These are phyloP conservation scores for Gavialis gangeticus DNA, from an alignment of 2,113 vertebrate species.

Conservation along the genomic window DNA sequence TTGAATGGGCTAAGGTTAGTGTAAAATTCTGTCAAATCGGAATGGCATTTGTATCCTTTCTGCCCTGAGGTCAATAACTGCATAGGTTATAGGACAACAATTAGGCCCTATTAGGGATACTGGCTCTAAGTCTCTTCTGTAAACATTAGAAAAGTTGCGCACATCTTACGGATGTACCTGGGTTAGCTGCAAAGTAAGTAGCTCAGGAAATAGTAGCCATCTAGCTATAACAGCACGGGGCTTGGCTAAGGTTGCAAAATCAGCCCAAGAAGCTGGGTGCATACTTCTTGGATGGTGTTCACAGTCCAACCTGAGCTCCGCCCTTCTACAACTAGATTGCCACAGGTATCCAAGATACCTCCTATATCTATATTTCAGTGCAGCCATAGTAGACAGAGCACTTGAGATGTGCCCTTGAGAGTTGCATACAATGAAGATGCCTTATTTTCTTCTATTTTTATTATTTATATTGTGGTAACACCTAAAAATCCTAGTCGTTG, in stretches of 20 bases:
- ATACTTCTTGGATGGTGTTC: too few species aligned
- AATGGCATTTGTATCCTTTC: background rate
- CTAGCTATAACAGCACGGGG: too few species aligned
- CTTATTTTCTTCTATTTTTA: background rate
- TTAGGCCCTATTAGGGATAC: background rate
- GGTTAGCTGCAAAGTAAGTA: accelerated
- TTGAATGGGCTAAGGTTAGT: background rate
- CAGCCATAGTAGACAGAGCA: background rate
- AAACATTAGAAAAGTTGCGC: background rate
- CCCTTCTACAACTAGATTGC: too few species aligned
- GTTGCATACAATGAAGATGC: too few species aligned
- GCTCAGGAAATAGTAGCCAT: too few species aligned
- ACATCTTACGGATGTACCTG: background rate
- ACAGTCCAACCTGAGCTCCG: too few species aligned
- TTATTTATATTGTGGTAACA: background rate
- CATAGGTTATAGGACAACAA: accelerated
- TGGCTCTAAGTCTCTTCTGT: too few species aligned
- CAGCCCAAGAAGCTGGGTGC: too few species aligned
- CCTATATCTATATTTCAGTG: too few species aligned
- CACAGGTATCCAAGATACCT: too few species aligned
- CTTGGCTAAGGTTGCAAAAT: too few species aligned
- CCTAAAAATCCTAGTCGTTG: accelerated
- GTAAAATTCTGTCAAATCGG: background rate
- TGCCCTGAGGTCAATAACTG: background rate
- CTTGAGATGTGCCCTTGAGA: accelerated